Evolutionary conservation across 2,113 vertebrate species (phyloP).

Genomic region (Vimba vimba): DNA sequence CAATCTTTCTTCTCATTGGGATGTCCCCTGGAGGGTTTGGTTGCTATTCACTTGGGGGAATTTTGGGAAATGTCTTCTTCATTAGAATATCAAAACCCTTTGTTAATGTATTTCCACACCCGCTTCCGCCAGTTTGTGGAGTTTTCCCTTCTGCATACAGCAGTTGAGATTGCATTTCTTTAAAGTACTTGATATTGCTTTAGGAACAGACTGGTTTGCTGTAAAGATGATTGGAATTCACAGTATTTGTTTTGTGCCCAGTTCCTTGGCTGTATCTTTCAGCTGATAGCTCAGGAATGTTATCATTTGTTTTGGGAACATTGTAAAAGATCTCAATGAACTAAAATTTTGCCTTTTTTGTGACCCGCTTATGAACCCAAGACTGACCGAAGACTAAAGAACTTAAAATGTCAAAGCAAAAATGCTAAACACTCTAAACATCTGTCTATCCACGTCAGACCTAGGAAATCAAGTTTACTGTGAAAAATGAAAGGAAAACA

Average conservation of each 20-base stretch:
- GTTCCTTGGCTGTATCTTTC: constrained; percentile 1
- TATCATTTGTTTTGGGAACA: constrained; percentile 33
- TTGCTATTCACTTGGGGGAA: background rate
- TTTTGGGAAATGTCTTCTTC: background rate
- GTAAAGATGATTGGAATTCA: background rate
- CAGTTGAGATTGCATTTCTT: background rate
- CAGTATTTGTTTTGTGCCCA: constrained; percentile 8
- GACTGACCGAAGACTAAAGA: background rate
- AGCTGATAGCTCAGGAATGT: constrained; percentile 24
- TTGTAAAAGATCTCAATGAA: constrained; percentile 6
- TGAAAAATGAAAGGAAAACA: background rate
- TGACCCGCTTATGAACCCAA: background rate
- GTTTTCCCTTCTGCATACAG: background rate
- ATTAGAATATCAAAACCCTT: background rate
- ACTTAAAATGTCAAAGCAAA: background rate
- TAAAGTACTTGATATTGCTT: background rate
- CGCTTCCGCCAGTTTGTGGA: background rate
- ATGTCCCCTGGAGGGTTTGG: background rate
- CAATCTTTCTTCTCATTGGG: background rate
- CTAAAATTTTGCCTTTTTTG: background rate
- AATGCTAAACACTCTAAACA: background rate
- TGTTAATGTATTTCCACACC: background rate
- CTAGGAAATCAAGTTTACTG: background rate
- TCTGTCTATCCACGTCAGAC: background rate
- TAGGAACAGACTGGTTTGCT: background rate